A percentile compares a stretch with the other conserved stretches of the same genome.
Evolutionary conservation across 1,140 invertebrate species (phyloP).

Genomic region (Drosophila orena): DNA sequence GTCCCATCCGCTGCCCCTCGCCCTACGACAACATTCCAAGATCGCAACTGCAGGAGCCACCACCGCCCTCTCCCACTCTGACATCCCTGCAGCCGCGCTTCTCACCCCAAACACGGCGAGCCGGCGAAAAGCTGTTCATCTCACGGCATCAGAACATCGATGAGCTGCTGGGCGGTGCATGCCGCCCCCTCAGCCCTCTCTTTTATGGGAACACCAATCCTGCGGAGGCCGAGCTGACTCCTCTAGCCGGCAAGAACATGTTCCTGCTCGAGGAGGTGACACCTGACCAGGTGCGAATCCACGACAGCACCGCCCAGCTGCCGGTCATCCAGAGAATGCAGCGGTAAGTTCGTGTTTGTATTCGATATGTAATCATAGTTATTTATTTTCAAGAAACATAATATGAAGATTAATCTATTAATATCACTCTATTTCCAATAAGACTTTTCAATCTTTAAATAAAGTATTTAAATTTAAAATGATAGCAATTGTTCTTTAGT

Average conservation of each 20-base stretch:
- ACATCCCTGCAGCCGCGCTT: slow-evolving; percentile 50
- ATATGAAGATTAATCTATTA: too few relatives aligned
- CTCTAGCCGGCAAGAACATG: slow-evolving; percentile 66
- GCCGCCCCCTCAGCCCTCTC: slow-evolving; percentile 87
- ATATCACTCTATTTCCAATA: too few relatives aligned
- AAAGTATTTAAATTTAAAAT: too few relatives aligned
- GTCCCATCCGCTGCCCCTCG: slow-evolving; percentile 88
- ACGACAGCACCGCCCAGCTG: slow-evolving; percentile 90
- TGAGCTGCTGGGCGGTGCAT: slow-evolving; percentile 90
- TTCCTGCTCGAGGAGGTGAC: slow-evolving; percentile 81
- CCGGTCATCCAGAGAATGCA: slow-evolving; percentile 88
- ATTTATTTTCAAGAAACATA: neutral
- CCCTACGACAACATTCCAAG: slow-evolving; percentile 89
- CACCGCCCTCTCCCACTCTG: slow-evolving; percentile 1
- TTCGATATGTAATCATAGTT: too few relatives aligned
- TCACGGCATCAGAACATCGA: slow-evolving; percentile 93
- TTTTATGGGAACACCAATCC: slow-evolving; percentile 74
- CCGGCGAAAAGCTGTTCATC: slow-evolving; percentile 88
- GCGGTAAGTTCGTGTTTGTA: slow-evolving; percentile 50
- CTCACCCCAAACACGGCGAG: slow-evolving; percentile 74
- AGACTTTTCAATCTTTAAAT: too few relatives aligned
- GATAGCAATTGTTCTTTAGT: too few relatives aligned
- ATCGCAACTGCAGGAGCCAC: slow-evolving; percentile 65
- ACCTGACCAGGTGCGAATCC: slow-evolving; percentile 90
- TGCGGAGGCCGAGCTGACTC: slow-evolving; percentile 26